phyloP scores from a whole-genome alignment of 2,888 invertebrate genomes.

The Nymphalis c-album region DNA sequence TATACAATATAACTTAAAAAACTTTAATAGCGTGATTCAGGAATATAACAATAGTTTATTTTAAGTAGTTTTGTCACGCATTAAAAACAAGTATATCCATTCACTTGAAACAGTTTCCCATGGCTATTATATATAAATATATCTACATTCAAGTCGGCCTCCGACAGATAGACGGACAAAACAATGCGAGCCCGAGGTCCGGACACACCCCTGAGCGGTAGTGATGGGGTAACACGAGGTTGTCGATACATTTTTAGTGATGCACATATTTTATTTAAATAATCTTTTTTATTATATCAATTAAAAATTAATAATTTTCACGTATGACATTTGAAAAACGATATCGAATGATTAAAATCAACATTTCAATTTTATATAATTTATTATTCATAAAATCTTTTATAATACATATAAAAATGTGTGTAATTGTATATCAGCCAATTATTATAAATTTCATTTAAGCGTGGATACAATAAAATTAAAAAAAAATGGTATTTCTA shows the following conservation, averaged over 20 bases:
- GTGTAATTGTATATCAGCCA: no score
- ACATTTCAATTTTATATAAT: no score
- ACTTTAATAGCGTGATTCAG: constrained; percentile 6
- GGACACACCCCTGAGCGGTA: constrained; percentile 71
- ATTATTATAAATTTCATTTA: no score
- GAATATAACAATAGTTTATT: constrained; percentile 1
- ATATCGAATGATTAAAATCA: no score
- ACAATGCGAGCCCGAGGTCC: constrained; percentile 75
- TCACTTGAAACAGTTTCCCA: constrained; percentile 56
- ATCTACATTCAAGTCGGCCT: constrained; percentile 54
- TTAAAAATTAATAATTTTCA: neutral
- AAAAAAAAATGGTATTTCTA: no score
- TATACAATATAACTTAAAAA: neutral
- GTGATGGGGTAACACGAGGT: constrained; percentile 46
- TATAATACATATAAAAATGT: no score
- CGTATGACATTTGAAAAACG: no score
- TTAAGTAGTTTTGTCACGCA: constrained; percentile 20
- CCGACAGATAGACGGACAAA: constrained; percentile 76
- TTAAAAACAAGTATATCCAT: constrained; percentile 25
- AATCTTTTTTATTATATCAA: neutral
- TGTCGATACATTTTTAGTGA: constrained; percentile 55
- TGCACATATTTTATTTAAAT: constrained; percentile 38
- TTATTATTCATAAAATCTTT: no score
- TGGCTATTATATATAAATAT: constrained; percentile 47
- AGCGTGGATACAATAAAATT: no score